Base-by-base conservation (phyloP, 2,113 vertebrate genomes). In the Oncorhynchus keta region DNA sequence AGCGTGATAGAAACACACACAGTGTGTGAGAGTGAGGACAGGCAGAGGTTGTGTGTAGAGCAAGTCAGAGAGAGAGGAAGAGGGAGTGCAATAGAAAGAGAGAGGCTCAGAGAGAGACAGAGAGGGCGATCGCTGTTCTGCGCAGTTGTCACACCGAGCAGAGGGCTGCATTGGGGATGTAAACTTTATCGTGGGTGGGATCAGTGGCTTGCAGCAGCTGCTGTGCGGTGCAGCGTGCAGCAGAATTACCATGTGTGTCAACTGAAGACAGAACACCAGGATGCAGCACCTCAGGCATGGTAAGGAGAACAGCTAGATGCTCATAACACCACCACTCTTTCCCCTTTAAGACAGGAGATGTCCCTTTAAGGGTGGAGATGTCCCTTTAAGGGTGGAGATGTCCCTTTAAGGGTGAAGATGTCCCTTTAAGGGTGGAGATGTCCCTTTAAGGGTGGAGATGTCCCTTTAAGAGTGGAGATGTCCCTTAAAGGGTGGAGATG, bases 121-220 rank as follows among this genome's bases (percentile, higher is more conserved):
- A n/a, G 64, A 76, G 71, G 1, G 26, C 4, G 68, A 59, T 14
- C 7, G 70, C 35, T 71, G 74, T 67, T 67, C 12, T 67, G 24
- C 8, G 11, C n/a, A 64, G 64, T 32, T 68, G 78, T 72, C 74
- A 74, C 75, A 73, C 65, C 72, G 68, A 22, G 68, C 67, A 61
- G 64, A 22, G 62, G 22, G 84, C 81, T 80, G 78, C 86, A 13
- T 79, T 89, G 90, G 92, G 87, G 89, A 93, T 92, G 94, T 92
- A 92, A 95, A 95, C 91, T 95, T 94, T 90, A 89, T 88, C 90
- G 81, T 89, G 88, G 85, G 86, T 49, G 12, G 81, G 85, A 86
- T 81, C 78, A 26, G 73, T n/a, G 51, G 45, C 69, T 73, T 59
- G 1, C 74, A 70, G 16, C 76, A 68, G 83, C 79, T 26, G 79